Conservation (phyloP, 2,888 invertebrate genomes). For the Dicranocentrus wangi region DNA sequence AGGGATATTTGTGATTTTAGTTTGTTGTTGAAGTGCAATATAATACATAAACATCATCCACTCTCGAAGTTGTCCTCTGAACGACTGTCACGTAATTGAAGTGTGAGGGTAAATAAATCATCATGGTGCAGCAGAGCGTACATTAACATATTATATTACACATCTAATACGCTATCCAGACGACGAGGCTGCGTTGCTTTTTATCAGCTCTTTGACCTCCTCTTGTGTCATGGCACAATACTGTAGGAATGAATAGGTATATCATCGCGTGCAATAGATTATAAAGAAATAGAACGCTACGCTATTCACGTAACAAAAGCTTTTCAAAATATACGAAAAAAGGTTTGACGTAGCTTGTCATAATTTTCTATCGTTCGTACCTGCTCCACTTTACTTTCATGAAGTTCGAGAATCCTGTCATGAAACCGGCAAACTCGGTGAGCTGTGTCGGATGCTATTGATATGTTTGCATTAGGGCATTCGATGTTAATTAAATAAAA, state of each 20-base stretch:
- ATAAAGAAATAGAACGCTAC: not conserved
- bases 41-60: too few species aligned
- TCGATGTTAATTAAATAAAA: not conserved
- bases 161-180: not conserved
- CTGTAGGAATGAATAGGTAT: constrained; percentile 31
- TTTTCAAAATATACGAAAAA: not conserved
- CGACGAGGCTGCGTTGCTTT: constrained; percentile 15
- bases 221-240: constrained; percentile 66
- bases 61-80: too few species aligned
- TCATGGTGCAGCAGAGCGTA: too few species aligned
- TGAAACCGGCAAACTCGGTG: constrained; percentile 68
- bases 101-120: too few species aligned
- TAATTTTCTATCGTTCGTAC: too few species aligned
- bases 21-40: too few species aligned
- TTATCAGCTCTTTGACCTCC: constrained; percentile 62
- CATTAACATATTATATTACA: too few species aligned
- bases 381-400: constrained; percentile 70
- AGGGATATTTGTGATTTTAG: too few species aligned
- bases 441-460: constrained; percentile 40
- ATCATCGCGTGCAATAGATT: not conserved
- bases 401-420: constrained; percentile 67
- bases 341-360: too few species aligned
- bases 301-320: not conserved
- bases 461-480: too few species aligned
- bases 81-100: too few species aligned